Evolutionary conservation across 2,888 invertebrate species (phyloP).

Genomic region (Athalia circularis): DNA sequence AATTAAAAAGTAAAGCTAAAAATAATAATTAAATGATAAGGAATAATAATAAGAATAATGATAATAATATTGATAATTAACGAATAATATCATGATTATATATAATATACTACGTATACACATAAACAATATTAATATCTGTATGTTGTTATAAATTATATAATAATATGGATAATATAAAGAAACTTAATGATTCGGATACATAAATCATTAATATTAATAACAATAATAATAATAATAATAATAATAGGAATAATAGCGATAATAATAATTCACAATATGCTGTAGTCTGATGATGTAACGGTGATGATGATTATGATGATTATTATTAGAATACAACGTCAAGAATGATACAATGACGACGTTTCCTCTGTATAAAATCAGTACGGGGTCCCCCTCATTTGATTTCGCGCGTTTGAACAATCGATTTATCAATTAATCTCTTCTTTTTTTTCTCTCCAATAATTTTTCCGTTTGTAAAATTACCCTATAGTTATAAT

Average conservation of each 20-base stretch:
- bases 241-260: constrained; percentile 33
- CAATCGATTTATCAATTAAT: constrained; percentile 39
- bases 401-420: constrained; percentile 33
- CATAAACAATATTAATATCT: constrained; percentile 20
- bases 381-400: constrained; percentile 27
- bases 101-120: background rate
- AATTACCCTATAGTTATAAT: background rate
- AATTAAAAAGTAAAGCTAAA: background rate
- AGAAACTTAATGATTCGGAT: constrained; percentile 31
- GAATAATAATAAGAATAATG: no score
- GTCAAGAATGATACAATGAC: background rate
- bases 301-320: no score
- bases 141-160: constrained; percentile 39
- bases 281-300: constrained; percentile 42
- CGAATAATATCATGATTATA: no score
- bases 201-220: constrained; percentile 21
- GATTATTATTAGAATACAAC: no score
- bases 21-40: no score
- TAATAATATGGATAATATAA: constrained; percentile 21
- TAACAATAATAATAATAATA: constrained; percentile 20
- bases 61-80: no score
- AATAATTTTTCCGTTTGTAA: constrained; percentile 13
- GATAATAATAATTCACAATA: constrained; percentile 33
- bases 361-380: constrained; percentile 11
- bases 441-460: background rate